Evolutionary conservation across 1,140 invertebrate genomes (phyloP), one percentile per base, ranked within the genome.

Genomic region (Mycetomoellerius zeteki): DNA sequence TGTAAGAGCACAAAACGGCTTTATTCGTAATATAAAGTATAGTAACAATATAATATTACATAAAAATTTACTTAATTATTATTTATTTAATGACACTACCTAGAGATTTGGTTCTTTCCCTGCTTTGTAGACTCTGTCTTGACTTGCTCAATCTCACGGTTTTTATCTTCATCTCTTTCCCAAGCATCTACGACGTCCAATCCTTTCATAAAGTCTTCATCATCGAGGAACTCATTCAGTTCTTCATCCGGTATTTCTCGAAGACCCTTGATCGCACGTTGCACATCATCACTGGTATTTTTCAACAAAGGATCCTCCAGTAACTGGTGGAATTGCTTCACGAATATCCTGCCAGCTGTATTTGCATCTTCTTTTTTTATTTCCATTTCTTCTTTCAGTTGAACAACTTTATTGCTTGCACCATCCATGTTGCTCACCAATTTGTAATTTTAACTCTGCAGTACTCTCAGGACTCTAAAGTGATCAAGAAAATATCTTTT

Each of bases 151-250:
- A 10, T 76, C 27, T 88, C 88, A 7, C 37, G 87, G 27, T 43
- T 73, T 30, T 76, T 92, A 30, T 86, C 94, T 56, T 95, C 94
- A 0, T 95, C 94, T 2, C 94, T 94, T 60, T 95, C 94, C 94
- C 94, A 95, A 0, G 94, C 89, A 65, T 95, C 95, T 1, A 94
- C 93, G 2, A 95, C 93, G 65, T 95, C 93, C 24, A 95, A 87
- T 65, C 92, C 93, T 64, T 93, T 77, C 86, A 95, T 94, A 43
- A 94, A 94, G 43, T 94, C 94, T 75, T 95, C 94, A 58, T 95
- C 94, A 7, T 94, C 92, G 0, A 95, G 73, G 30, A 94, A 93
- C 67, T 93, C 94, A 67, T 94, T 93, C 21, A 94, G 88, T 24
- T 95, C 93, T 65, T 95, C 94, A 47, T 91, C 90, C 0, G 90